phyloP scores from a whole-genome alignment of 2,113 vertebrate genomes.

The Odontophorus gujanensis region DNA sequence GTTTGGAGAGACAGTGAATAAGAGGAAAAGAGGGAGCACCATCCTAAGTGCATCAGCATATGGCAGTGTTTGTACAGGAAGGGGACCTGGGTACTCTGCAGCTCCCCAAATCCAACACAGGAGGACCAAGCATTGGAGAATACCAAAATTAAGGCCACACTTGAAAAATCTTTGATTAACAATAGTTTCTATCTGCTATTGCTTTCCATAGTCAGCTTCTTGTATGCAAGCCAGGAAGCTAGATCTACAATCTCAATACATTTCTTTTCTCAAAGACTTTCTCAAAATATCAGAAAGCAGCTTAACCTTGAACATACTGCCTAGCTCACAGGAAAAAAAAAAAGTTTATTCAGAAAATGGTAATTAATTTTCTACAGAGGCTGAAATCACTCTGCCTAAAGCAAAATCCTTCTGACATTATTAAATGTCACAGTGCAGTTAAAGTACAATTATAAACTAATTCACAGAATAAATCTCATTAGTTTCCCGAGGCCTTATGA shows the following conservation, averaged over 20 bases:
- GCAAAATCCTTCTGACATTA: conserved; percentile 82
- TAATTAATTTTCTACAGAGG: conserved; percentile 77
- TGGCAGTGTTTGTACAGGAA: not conserved
- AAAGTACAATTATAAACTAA: conserved; percentile 83
- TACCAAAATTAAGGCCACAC: not conserved
- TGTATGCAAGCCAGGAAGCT: not conserved
- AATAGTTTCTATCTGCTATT: not conserved
- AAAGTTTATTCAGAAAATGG: conserved; percentile 66
- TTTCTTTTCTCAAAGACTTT: conserved; percentile 26
- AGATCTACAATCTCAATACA: not conserved
- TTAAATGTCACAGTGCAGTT: conserved; percentile 80
- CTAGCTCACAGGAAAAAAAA: conserved; percentile 19
- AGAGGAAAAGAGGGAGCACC: not conserved
- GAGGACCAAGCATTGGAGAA: accelerated
- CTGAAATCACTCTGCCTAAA: conserved; percentile 77
- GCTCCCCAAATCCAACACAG: not conserved
- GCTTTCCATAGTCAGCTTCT: not conserved
- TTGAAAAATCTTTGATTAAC: not conserved
- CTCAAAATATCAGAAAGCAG: conserved; percentile 56
- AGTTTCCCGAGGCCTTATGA: conserved; percentile 73
- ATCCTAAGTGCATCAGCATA: too few species aligned
- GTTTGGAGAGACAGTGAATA: not conserved
- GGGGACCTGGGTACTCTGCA: not conserved
- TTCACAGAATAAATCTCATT: conserved; percentile 82
- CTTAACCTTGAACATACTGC: conserved; percentile 74